Base-by-base conservation (phyloP, 2,797 vertebrate species). In the Antrozous pallidus region DNA sequence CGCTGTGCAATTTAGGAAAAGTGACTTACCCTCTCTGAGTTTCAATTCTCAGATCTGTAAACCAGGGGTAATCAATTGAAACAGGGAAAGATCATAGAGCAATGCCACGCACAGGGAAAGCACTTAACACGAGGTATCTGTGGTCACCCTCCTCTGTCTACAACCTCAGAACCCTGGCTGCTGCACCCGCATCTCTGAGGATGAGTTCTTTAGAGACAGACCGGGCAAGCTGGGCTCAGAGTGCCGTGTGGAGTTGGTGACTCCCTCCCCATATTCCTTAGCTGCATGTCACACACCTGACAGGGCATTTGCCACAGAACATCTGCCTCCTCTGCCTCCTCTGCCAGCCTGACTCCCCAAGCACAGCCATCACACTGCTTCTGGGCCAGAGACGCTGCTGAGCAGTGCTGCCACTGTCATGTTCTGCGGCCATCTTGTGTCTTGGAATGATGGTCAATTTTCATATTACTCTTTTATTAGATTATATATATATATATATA, bases 21-120 rank as follows among this genome's bases (percentile, higher is more conserved):
- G 40, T 3, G 13, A 71, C 22, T 49, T 36, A 36, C 28, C n/a
- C 75, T 83, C 92, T 95, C 79, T 83, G 65, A 75, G 38, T 24
- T 18, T 65, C 42, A 5, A 3, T 3, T 36, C 54, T 47, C 42
- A 22, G 77, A 9, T 47, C 91, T 87, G 1, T 51, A 38, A 75
- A 70, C 49, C 16, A 6, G 28, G 54, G 47, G 33, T n/a, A 40
- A 78, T 26, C 28, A 5, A 7, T 9, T 42, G 36, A 51, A 75
- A 61, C 11, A 47, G 3, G 18, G 36, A 58, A 69, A 31, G 75
- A 10, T 20, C 70, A 86, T 9, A 58, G 31, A 26, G 45, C 45
- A 24, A 33, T n/a, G 36, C 45, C 47, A 58, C 61, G 38, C 36
- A 22, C 5, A 5, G 75, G 65, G 22, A 26, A 38, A 36, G 28